A percentile compares a stretch with the other conserved stretches of the same genome.
Conservation (phyloP, 1,140 invertebrate species). For the Megathymus violae region DNA sequence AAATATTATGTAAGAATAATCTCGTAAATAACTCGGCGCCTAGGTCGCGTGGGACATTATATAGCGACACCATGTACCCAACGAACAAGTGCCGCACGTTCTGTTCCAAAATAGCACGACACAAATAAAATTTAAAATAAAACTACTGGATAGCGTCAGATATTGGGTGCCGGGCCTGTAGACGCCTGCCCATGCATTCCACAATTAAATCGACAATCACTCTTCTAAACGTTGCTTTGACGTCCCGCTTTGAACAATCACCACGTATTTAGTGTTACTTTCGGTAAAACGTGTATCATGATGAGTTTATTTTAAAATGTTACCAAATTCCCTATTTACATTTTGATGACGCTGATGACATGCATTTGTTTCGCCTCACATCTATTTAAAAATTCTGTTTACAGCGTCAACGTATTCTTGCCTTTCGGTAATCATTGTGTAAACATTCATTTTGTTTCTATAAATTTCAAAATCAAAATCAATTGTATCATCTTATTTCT, state of each 20-base stretch:
- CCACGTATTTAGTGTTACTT: conserved; percentile 14
- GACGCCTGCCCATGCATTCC: conserved; percentile 60
- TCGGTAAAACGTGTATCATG: background rate
- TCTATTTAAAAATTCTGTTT: conserved; percentile 6
- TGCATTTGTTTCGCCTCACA: conserved; percentile 4
- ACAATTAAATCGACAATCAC: conserved; percentile 62
- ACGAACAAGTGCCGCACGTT: conserved; percentile 74
- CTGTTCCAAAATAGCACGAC: conserved; percentile 79
- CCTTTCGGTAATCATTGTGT: background rate
- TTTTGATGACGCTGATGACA: conserved; percentile 25
- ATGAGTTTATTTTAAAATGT: conserved; percentile 11
- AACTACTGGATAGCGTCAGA: conserved; percentile 75
- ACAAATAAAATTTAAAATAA: conserved; percentile 83
- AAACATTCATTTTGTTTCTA: background rate
- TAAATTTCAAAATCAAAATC: too few species aligned
- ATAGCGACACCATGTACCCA: conserved; percentile 57
- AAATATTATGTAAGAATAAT: conserved; percentile 35
- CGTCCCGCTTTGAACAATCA: conserved; percentile 38
- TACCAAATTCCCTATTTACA: conserved; percentile 23
- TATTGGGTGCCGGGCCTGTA: conserved; percentile 57
- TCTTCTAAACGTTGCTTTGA: conserved; percentile 43
- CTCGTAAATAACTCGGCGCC: conserved; percentile 38
- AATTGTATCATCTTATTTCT: too few species aligned
- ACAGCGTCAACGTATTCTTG: background rate
- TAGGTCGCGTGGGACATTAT: conserved; percentile 60